These are phyloP conservation scores for Colistium nudipinnis DNA, from an alignment of 2,113 vertebrate species.

Conservation along the genomic window DNA sequence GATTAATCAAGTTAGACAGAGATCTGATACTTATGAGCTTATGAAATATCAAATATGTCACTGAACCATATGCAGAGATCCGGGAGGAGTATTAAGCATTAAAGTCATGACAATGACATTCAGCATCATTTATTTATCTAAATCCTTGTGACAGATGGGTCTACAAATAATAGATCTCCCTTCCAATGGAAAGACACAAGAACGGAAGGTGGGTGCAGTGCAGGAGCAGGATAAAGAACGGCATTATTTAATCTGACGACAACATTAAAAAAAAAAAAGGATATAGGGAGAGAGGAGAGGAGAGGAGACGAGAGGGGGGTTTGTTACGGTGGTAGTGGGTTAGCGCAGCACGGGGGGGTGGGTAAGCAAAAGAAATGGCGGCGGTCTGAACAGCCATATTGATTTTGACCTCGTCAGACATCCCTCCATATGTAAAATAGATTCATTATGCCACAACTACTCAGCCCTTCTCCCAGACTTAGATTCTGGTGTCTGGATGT, in stretches of 20 bases:
- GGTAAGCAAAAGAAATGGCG: background rate
- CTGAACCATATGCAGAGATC: conserved; percentile 62
- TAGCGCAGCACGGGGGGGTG: background rate
- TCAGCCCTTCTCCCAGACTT: conserved; percentile 18
- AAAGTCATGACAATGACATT: conserved; percentile 79
- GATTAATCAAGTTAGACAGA: conserved; percentile 71
- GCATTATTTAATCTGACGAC: conserved; percentile 67
- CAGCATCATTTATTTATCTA: conserved; percentile 64
- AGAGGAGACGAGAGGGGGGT: background rate
- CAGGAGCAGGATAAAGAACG: conserved; percentile 61
- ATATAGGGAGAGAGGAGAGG: too few relatives aligned
- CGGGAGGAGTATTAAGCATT: conserved; percentile 65
- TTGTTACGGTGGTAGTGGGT: background rate
- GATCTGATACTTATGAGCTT: conserved; percentile 68
- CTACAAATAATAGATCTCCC: conserved; percentile 59
- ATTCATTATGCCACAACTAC: conserved; percentile 40
- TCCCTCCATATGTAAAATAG: conserved; percentile 41
- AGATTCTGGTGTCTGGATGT: conserved; percentile 46
- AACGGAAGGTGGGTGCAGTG: conserved; percentile 31
- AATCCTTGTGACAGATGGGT: conserved; percentile 77
- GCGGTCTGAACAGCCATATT: background rate
- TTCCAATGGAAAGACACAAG: conserved; percentile 50
- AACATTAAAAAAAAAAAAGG: conserved; percentile 33
- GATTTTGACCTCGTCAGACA: conserved; percentile 2
- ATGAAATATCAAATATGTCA: conserved; percentile 75